A percentile compares a stretch with the other conserved stretches of the same genome.
These are phyloP conservation scores for Turnix velox DNA, from an alignment of 2,113 vertebrate genomes.

Conservation along the genomic window DNA sequence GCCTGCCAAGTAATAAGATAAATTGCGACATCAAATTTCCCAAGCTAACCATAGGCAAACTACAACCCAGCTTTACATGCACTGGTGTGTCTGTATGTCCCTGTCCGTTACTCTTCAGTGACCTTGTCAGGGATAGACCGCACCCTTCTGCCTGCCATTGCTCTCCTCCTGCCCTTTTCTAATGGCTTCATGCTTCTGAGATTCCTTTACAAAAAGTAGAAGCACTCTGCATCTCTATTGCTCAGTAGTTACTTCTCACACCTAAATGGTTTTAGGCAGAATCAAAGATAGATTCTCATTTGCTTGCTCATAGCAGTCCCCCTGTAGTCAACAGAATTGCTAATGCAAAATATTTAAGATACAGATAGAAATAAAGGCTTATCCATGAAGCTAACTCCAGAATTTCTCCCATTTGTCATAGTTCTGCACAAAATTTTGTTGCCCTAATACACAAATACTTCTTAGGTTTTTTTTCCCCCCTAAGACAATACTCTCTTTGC, in stretches of 20 bases:
- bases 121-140: not conserved
- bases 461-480: accelerated
- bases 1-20: not conserved
- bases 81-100: accelerated
- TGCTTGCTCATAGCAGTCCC: not conserved
- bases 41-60: not conserved
- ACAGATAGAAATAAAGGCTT: not conserved
- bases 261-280: not conserved
- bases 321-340: not conserved
- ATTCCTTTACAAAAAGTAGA: not conserved
- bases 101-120: not conserved
- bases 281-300: not conserved
- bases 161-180: not conserved
- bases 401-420: not conserved
- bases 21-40: not conserved
- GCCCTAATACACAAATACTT: not conserved
- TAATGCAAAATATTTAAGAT: not conserved
- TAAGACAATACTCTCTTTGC: not conserved
- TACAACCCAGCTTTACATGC: not conserved
- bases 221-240: not conserved
- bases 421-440: not conserved
- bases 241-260: not conserved
- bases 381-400: not conserved
- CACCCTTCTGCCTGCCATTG: not conserved
- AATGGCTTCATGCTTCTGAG: not conserved